Conservation (phyloP, 2,113 vertebrate genomes). For the Nycticryphes semicollaris region DNA sequence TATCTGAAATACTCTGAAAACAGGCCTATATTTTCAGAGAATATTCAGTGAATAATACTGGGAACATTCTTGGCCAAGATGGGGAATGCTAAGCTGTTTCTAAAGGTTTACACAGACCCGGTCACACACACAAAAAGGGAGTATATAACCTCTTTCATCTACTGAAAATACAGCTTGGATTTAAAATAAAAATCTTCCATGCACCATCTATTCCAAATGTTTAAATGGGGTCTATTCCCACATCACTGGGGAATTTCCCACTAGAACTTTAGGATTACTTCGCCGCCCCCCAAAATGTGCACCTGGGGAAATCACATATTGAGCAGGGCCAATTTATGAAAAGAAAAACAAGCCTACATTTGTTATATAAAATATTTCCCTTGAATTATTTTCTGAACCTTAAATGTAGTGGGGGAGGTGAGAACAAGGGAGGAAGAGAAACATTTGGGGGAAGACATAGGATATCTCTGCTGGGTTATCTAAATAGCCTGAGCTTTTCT, state of each 20-base stretch:
- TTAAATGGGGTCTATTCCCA: not conserved
- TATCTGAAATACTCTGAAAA: not conserved
- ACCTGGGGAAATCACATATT: not conserved
- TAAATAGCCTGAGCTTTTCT: not conserved
- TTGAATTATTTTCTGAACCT: slow-evolving; percentile 13
- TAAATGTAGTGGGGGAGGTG: not conserved
- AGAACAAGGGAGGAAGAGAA: not conserved
- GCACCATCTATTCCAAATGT: not conserved
- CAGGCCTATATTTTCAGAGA: not conserved
- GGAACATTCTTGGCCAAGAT: not conserved
- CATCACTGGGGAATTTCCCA: not conserved
- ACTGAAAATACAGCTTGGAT: not conserved
- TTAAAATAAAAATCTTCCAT: not conserved
- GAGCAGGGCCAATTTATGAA: not conserved
- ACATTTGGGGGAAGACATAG: not conserved
- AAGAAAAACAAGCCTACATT: not conserved
- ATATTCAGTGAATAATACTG: not conserved
- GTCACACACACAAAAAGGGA: not conserved
- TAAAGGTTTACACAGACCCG: not conserved
- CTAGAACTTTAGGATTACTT: not conserved
- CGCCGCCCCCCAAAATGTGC: not conserved
- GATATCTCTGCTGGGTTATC: not conserved
- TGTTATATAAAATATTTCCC: slow-evolving; percentile 14
- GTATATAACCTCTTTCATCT: not conserved
- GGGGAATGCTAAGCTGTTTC: not conserved